These are phyloP conservation scores for Nibea coibor DNA, from an alignment of 2,113 vertebrate species.

Conservation along the genomic window DNA sequence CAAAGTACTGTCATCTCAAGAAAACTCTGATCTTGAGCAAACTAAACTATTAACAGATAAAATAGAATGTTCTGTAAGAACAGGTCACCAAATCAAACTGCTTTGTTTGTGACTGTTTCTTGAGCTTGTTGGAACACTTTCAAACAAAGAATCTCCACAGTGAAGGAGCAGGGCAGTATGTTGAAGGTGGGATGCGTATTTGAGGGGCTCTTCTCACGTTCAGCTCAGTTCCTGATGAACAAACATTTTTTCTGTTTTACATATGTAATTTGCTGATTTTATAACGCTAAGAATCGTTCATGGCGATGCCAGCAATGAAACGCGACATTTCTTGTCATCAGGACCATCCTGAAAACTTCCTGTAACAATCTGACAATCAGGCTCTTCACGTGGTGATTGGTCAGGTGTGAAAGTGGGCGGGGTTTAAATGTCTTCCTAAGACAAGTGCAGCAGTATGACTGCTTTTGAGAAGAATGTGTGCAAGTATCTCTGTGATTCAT, in stretches of 20 bases:
- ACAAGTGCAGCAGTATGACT: too few species aligned
- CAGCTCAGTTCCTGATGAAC: too few species aligned
- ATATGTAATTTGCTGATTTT: not conserved
- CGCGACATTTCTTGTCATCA: too few species aligned
- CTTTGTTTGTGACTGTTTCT: not conserved
- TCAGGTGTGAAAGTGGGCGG: not conserved
- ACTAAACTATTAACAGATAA: too few species aligned
- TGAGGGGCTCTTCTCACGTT: not conserved
- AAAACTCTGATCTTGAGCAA: too few species aligned
- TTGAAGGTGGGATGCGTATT: not conserved
- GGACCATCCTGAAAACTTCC: not conserved
- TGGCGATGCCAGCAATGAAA: not conserved
- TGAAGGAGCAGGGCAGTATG: not conserved
- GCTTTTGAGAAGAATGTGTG: too few species aligned
- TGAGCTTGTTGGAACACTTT: too few species aligned
- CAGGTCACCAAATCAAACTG: not conserved
- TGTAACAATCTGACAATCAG: not conserved
- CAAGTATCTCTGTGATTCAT: not conserved
- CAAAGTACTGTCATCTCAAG: too few species aligned
- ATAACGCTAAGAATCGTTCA: not conserved
- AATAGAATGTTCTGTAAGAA: too few species aligned
- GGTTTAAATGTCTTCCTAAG: too few species aligned
- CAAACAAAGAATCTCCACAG: not conserved
- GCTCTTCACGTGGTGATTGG: not conserved
- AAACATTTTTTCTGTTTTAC: not conserved